Evolutionary conservation across 2,888 invertebrate species (phyloP), one percentile per base, ranked within the genome.

Genomic region (Frankliniella intonsa): DNA sequence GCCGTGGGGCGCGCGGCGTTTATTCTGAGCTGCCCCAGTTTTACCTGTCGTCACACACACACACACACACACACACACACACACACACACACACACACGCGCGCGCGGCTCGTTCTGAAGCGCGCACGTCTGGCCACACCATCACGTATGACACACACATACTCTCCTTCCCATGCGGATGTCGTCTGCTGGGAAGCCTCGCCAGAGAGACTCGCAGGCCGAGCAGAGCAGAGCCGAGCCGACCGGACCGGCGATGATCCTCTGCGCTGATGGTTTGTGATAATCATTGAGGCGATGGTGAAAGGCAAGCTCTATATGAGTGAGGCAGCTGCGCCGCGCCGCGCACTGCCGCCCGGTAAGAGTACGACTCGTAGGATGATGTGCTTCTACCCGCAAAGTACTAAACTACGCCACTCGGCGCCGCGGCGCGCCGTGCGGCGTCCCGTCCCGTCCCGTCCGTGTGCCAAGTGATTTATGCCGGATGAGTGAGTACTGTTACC

Each of bases 1-100:
- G 69, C 69, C 25, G 25, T 12, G 25, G 22, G 25, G 22, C 25
- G 69, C 69, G 69, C 11, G 19, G 69, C 69, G 69, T 76, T 76
- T 76, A 76, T 76, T 76, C 69, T 76, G 69, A 76, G 69, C 69
- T 76, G 69, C 69, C 69, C 69, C 69, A 76, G 69, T 76, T 76
- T 76, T 76, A 76, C 69, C 69, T 76, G 69, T 76, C 69, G 22
- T 76, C 69, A 25, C 25, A 76, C 25, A 22, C 69, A 76, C 25
- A 25, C 69, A 76, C 69, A 76, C 69, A 25, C 12, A 76, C 69
- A 25, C 25, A 76, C 69, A 76, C 69, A 76, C 25, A 76, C 69
- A 11, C 69, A 76, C 11, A 9, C 69, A 22, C 65, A 65, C 65
- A n/a, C 17, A n/a, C 55, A 55, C 55, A 55, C 55, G 55, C 17